phyloP scores from a whole-genome alignment of 2,888 invertebrate genomes.

The Dasypogon diadema region DNA sequence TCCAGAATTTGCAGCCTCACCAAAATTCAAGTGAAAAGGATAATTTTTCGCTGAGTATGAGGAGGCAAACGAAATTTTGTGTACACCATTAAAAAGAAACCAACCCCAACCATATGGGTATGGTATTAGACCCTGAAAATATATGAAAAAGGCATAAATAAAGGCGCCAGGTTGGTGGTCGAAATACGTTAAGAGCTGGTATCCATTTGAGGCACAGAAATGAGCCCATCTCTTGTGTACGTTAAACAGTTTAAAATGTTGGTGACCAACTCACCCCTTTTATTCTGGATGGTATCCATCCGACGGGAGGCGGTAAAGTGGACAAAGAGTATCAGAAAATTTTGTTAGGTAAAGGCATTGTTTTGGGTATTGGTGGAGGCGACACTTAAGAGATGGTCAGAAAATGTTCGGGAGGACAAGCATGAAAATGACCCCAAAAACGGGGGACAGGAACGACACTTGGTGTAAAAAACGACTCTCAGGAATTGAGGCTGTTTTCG shows the following conservation, averaged over 20 bases:
- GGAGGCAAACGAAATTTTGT: not conserved
- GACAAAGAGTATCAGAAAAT: constrained; percentile 13
- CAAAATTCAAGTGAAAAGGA: constrained; percentile 15
- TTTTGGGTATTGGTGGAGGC: not conserved
- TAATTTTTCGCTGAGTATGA: constrained; percentile 43
- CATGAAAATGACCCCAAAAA: constrained; percentile 39
- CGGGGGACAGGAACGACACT: constrained; percentile 22
- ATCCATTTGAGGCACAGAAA: constrained; percentile 39
- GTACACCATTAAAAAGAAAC: not conserved
- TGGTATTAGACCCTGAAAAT: constrained; percentile 28
- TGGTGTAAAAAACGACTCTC: constrained; percentile 39
- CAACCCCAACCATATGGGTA: constrained; percentile 7
- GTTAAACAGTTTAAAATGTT: constrained; percentile 43
- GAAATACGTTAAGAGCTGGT: constrained; percentile 45
- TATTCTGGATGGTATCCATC: not conserved
- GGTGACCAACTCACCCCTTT: constrained; percentile 27
- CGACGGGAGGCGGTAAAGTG: not conserved
- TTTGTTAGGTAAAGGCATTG: not conserved
- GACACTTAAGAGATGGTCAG: not conserved
- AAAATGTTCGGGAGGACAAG: not conserved
- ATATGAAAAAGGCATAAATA: constrained; percentile 47
- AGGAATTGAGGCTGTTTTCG: constrained; percentile 18
- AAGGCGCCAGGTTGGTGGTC: constrained; percentile 44
- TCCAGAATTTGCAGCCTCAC: constrained; percentile 37
- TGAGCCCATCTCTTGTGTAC: constrained; percentile 43